phyloP scores from a whole-genome alignment of 2,113 vertebrate genomes.

The Amphiprion percula region DNA sequence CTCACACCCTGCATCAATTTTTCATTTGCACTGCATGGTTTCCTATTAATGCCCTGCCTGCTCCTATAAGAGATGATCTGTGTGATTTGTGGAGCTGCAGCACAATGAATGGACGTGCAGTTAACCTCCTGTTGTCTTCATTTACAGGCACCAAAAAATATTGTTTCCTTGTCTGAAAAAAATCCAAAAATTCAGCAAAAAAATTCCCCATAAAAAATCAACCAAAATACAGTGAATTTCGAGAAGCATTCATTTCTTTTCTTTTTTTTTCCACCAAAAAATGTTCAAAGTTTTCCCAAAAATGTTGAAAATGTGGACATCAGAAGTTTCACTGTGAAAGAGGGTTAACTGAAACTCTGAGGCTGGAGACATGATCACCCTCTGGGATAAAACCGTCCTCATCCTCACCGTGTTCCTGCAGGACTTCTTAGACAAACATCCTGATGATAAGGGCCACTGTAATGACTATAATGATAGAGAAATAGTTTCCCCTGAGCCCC shows the following conservation, averaged over 20 bases:
- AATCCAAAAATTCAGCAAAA: too few species aligned
- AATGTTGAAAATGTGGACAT: too few species aligned
- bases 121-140: too few species aligned
- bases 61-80: slow-evolving; percentile 19
- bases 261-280: too few species aligned
- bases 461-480: slow-evolving; percentile 74
- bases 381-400: not conserved
- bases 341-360: not conserved
- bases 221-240: too few species aligned
- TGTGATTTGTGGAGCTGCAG: slow-evolving; percentile 10
- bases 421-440: slow-evolving; percentile 72
- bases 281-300: too few species aligned
- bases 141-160: too few species aligned
- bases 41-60: slow-evolving; percentile 17
- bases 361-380: slow-evolving; percentile 1
- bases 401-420: slow-evolving; percentile 30
- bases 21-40: slow-evolving; percentile 35
- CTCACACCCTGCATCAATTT: slow-evolving; percentile 13
- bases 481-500: slow-evolving; percentile 63
- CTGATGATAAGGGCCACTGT: slow-evolving; percentile 56
- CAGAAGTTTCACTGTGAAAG: too few species aligned
- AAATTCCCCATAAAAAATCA: too few species aligned
- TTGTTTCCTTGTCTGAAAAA: too few species aligned
- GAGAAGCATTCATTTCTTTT: too few species aligned
- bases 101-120: not conserved